Percentiles rank a stretch among this genome's conserved stretches.
Conservation (phyloP, 2,797 vertebrate species). For the Ctenochaetus hawaiiensis region DNA sequence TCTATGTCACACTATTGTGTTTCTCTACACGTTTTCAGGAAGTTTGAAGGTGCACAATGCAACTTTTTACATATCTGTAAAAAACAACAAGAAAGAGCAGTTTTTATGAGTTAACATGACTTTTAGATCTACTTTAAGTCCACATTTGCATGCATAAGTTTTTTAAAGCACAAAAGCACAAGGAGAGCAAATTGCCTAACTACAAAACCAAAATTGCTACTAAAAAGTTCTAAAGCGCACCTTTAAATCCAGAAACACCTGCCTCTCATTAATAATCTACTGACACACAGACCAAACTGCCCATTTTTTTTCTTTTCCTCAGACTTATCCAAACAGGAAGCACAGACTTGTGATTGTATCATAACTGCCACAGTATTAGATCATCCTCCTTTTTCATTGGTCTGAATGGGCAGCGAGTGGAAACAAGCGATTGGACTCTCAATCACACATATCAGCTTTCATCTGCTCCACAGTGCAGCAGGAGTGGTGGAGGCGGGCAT, state of each 20-base stretch:
- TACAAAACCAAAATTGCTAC: no score
- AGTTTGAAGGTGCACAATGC: no score
- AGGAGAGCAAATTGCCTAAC: no score
- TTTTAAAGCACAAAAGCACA: no score
- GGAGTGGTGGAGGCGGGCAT: not conserved
- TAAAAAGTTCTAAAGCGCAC: not conserved
- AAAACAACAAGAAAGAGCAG: no score
- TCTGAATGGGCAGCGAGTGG: slow-evolving; percentile 52
- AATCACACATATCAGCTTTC: slow-evolving; percentile 73
- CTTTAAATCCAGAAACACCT: slow-evolving; percentile 1
- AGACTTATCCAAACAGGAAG: slow-evolving; percentile 39
- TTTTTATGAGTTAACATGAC: no score
- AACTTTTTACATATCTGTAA: no score
- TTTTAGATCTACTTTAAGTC: no score
- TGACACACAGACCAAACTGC: slow-evolving; percentile 7
- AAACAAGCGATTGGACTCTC: slow-evolving; percentile 57
- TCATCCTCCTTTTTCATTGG: slow-evolving; percentile 47
- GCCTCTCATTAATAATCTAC: not conserved
- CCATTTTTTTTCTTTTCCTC: slow-evolving; percentile 5
- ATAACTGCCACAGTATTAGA: slow-evolving; percentile 64
- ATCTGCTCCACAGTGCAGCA: slow-evolving; percentile 47
- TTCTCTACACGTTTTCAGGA: no score
- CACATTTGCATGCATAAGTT: no score
- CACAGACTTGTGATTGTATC: slow-evolving; percentile 55
- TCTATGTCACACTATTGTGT: not conserved